Evolutionary conservation across 37 sponge, comb jelly and placozoan species (phyloP), one percentile per base, ranked within the genome.

Genomic region (Hormiphora californensis): DNA sequence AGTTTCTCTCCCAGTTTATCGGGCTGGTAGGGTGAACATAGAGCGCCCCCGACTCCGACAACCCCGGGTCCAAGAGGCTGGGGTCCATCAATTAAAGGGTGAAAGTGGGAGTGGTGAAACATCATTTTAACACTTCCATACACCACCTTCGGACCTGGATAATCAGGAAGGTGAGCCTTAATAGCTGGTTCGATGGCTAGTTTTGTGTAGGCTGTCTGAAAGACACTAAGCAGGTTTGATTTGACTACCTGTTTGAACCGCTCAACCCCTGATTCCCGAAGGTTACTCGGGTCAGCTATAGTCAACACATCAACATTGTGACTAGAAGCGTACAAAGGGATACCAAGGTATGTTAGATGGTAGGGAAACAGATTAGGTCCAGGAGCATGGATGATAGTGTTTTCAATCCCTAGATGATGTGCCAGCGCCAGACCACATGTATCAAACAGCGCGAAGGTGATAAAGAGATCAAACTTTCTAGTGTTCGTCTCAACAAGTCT

Each of bases 1-100:
- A 73, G 8, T 15, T 73, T 46, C 81, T 73, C 46, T 22, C 27
- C 9, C 41, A 73, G 46, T 5, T 40, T 2, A 11, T 73, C 44
- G 25, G 81, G 81, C n/a, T 73, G 27, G 38, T 73, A 73, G 12
- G 40, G 46, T 23, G 81, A 43, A 28, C 81, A 73, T 0, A 73
- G 81, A 32, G 81, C 43, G 23, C 81, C 81, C 21, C 30, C 81
- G 4, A 73, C n/a, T 4, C 46, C 28, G 1, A 73, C 81, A 39
- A 73, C 81, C 5, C 81, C 81, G 0, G 81, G 81, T 22, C 81
- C 81, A 73, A 73, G 43, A 0, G 81, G 81, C 11, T 43, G 46
- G 22, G 81, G 81, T 23, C 1, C 40, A 19, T 73, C 81, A 21
- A 40, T 36, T 0, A 73, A 46, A 36, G 81, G 46, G 27, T 73